Evolutionary conservation across 2,888 invertebrate genomes (phyloP).

Genomic region (Thalpophila matura): DNA sequence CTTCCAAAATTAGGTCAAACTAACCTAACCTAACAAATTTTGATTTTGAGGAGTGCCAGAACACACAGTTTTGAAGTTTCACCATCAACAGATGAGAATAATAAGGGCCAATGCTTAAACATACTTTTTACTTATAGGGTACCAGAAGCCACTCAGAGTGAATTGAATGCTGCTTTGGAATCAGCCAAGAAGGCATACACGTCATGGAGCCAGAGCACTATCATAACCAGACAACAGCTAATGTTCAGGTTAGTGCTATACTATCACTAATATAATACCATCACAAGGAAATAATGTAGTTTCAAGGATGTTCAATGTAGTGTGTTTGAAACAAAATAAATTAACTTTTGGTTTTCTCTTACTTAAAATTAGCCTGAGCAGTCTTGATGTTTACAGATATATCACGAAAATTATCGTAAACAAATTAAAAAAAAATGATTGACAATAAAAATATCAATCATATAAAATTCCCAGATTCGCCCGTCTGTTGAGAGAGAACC

Average conservation of each 20-base stretch:
- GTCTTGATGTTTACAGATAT: no score
- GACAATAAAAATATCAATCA: background rate
- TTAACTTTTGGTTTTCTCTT: no score
- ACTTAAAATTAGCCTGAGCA: no score
- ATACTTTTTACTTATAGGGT: conserved; percentile 90
- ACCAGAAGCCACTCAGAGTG: conserved; percentile 96
- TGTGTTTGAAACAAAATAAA: no score
- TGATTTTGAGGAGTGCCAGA: background rate
- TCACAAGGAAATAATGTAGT: no score
- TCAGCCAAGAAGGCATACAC: conserved; percentile 95
- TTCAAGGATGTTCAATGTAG: no score
- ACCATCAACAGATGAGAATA: background rate
- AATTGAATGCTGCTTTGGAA: conserved; percentile 97
- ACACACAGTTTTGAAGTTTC: background rate
- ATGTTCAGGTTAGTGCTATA: conserved; percentile 93
- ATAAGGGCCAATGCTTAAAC: background rate
- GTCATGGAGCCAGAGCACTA: conserved; percentile 97
- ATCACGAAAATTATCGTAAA: no score
- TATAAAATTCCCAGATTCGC: conserved; percentile 90
- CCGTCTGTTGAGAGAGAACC: conserved; percentile 96
- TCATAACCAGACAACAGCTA: conserved; percentile 97
- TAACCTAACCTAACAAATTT: background rate
- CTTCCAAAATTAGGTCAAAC: background rate
- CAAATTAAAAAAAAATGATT: no score
- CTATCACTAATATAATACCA: no score